These are phyloP conservation scores for Drosophila hamatofila DNA, from an alignment of 2,888 invertebrate species.

Conservation along the genomic window DNA sequence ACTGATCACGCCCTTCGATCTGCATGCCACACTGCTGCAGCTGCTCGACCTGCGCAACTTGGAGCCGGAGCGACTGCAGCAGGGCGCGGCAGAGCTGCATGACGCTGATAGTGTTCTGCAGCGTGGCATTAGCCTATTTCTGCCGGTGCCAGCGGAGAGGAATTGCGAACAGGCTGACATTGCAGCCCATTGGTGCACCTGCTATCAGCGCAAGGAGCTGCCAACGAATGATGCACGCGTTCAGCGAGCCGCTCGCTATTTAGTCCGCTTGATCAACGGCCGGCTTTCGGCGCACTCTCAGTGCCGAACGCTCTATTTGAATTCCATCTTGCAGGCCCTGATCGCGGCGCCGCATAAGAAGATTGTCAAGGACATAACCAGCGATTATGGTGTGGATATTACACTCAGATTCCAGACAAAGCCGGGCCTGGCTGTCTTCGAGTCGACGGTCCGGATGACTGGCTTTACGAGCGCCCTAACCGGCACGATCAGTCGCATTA, in stretches of 20 bases:
- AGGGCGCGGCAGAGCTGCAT: slow-evolving; percentile 44
- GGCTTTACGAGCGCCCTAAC: slow-evolving; percentile 79
- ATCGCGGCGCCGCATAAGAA: slow-evolving; percentile 86
- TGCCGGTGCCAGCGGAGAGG: slow-evolving; percentile 89
- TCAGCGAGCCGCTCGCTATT: slow-evolving; percentile 87
- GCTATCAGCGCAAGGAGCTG: slow-evolving; percentile 89
- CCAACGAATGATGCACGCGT: slow-evolving; percentile 86
- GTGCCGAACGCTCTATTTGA: slow-evolving; percentile 89
- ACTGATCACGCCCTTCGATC: slow-evolving; percentile 93
- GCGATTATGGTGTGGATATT: slow-evolving; percentile 83
- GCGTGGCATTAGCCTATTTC: slow-evolving; percentile 91
- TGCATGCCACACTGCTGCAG: slow-evolving; percentile 92
- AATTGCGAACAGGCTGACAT: slow-evolving; percentile 93
- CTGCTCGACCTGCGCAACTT: slow-evolving; percentile 87
- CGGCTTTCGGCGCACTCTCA: slow-evolving; percentile 87
- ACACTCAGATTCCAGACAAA: slow-evolving; percentile 86
- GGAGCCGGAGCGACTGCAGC: slow-evolving; percentile 85
- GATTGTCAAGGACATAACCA: slow-evolving; percentile 80
- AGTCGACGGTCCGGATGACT: slow-evolving; percentile 89
- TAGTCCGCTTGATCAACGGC: slow-evolving; percentile 89
- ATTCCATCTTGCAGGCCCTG: slow-evolving; percentile 89
- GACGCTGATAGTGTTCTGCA: slow-evolving; percentile 84
- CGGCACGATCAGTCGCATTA: slow-evolving; percentile 92
- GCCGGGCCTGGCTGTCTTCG: slow-evolving; percentile 88
- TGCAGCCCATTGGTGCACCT: slow-evolving; percentile 95